Conservation (phyloP, 2,888 invertebrate species). For the Ornithoptera alexandrae region DNA sequence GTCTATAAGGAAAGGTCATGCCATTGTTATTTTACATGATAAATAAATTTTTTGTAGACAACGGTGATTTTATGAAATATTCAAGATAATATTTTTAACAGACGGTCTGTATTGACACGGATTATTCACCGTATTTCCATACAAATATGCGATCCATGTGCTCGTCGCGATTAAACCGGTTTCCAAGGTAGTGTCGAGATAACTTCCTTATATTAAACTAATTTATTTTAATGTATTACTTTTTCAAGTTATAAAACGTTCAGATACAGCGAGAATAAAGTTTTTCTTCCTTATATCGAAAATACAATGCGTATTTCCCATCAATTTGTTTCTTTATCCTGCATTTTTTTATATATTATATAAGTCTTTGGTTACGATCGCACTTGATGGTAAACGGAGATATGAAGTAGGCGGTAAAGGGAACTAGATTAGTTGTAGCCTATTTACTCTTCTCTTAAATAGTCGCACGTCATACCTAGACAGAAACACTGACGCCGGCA, state of each 20-base stretch:
- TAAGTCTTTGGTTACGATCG: no score
- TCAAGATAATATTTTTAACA: not conserved
- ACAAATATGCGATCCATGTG: not conserved
- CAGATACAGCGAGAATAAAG: not conserved
- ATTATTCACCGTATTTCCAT: not conserved
- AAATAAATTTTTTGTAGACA: not conserved
- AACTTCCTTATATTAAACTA: not conserved
- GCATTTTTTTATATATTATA: no score
- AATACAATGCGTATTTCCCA: not conserved
- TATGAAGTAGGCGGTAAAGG: no score
- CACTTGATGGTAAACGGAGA: no score
- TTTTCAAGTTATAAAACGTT: not conserved
- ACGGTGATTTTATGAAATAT: not conserved
- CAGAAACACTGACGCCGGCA: no score
- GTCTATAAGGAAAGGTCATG: slow-evolving; percentile 6
- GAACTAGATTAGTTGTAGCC: no score
- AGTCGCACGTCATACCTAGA: no score
- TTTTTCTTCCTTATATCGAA: not conserved
- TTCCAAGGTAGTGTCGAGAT: not conserved
- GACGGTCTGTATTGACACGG: not conserved
- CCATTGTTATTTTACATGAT: not conserved
- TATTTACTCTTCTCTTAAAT: no score
- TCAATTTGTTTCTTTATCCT: no score
- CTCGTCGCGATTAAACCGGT: slow-evolving; percentile 2
- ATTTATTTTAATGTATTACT: not conserved